Evolutionary conservation across 37 sponge, comb jelly and placozoan species (phyloP), one percentile per base, ranked within the genome.

Genomic region (Eunapius fragilis): DNA sequence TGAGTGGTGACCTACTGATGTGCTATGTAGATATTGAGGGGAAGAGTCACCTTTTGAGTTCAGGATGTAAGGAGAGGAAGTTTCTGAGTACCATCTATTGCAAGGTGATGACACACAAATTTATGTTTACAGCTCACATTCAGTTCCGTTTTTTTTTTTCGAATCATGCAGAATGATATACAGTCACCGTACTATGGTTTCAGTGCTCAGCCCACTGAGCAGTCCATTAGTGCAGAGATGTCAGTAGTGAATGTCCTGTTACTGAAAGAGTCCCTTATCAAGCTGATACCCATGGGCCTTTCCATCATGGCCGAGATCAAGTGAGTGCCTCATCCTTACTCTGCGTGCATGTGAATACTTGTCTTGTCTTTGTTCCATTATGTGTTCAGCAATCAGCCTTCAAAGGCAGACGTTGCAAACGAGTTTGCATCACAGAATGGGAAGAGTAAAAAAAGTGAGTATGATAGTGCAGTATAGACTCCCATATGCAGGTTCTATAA

Each of bases 141-240:
- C 6, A 6, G 41, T 41, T 41, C 41, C 3, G 41, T n/a, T 41
- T 41, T 41, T 41, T 41, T n/a, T n/a, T n/a, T n/a, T n/a, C n/a
- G 41, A 41, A 41, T 41, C 6, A 27, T 41, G 41, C 41, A 92
- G 89, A 41, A 58, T 50, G 87, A 93, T 67, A n/a, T 25, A 0
- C 23, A 48, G 27, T 78, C 82, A 38, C 93, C 89, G 24, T 72
- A 86, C 36, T 89, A 83, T 41, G 9, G 19, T 6, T 76, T 78
- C 47, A n/a, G 34, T 47, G 72, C 76, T n/a, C 50, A 72, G 25
- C 74, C 83, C 37, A 86, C 81, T 32, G 47, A 73, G 67, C 91
- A 89, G 38, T 70, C 37, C 13, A 50, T 93, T 69, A 75, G 28
- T 74, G 83, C 80, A 0, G 24, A 68, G 5, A 14, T 93, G 79